Percentiles rank a stretch among this genome's conserved stretches.
Conservation (phyloP, 2,888 invertebrate genomes). For the Cylloceria caligata region DNA sequence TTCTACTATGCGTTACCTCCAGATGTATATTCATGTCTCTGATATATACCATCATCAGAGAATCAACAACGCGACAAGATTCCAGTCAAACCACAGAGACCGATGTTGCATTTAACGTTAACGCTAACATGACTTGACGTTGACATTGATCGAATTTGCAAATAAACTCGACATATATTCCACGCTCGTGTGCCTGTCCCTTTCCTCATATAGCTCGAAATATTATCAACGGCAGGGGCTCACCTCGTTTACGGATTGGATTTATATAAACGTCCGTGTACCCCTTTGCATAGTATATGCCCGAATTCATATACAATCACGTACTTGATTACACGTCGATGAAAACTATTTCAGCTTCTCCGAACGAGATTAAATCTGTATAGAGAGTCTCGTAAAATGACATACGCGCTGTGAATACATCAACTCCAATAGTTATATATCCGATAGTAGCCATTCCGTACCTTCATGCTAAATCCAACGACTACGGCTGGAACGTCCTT, state of each 20-base stretch:
- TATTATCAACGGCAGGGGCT: conserved; percentile 15
- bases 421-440: no score
- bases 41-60: conserved; percentile 11
- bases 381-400: not conserved
- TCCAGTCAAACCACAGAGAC: conserved; percentile 8
- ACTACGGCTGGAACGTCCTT: not conserved
- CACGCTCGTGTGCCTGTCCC: conserved; percentile 4
- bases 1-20: conserved; percentile 15
- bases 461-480: not conserved
- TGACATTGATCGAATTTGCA: conserved; percentile 60
- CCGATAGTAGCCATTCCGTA: not conserved
- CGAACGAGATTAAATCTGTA: not conserved
- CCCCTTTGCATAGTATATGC: not conserved
- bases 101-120: conserved; percentile 5
- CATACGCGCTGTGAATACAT: not conserved
- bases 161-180: conserved; percentile 42
- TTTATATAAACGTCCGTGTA: not conserved
- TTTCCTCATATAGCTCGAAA: not conserved
- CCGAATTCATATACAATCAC: conserved; percentile 1
- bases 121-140: conserved; percentile 38
- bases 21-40: conserved; percentile 7
- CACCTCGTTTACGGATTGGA: conserved; percentile 28
- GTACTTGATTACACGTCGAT: not conserved
- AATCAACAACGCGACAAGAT: conserved; percentile 29
- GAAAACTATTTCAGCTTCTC: not conserved